Percentiles rank a stretch among this genome's conserved stretches.
Evolutionary conservation across 1,140 invertebrate genomes (phyloP).

Genomic region (Brachionus koreanus): DNA sequence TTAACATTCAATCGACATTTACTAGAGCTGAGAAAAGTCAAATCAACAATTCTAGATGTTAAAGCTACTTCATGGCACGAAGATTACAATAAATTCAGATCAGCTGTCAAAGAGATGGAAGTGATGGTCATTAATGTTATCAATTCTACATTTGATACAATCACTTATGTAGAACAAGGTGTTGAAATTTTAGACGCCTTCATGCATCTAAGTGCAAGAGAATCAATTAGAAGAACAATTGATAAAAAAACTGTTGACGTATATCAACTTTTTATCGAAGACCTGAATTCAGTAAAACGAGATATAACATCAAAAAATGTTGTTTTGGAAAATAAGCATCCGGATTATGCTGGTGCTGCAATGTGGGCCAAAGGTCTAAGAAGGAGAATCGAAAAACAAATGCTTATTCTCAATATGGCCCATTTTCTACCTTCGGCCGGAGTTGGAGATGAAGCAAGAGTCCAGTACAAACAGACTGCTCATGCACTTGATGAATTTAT

Average conservation of each 20-base stretch:
- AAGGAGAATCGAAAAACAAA: constrained; percentile 61
- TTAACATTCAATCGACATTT: constrained; percentile 69
- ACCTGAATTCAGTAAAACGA: constrained; percentile 70
- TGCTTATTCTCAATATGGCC: constrained; percentile 66
- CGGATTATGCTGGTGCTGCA: constrained; percentile 69
- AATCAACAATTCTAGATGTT: constrained; percentile 69
- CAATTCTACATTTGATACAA: constrained; percentile 58
- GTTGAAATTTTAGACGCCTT: constrained; percentile 59
- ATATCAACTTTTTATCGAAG: constrained; percentile 72
- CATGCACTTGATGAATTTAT: constrained; percentile 67
- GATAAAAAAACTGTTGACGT: constrained; percentile 64
- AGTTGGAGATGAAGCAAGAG: constrained; percentile 67
- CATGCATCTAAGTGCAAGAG: constrained; percentile 57
- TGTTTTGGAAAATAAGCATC: constrained; percentile 63
- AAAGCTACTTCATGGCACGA: constrained; percentile 69
- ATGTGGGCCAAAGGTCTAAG: constrained; percentile 65
- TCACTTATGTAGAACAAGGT: constrained; percentile 58
- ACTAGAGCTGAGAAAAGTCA: constrained; percentile 62
- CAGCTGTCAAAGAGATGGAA: constrained; percentile 59
- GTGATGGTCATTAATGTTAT: constrained; percentile 60
- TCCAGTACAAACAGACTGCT: constrained; percentile 66
- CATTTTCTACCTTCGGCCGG: constrained; percentile 69
- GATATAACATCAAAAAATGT: constrained; percentile 66
- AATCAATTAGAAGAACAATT: constrained; percentile 60
- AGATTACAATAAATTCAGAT: constrained; percentile 65